Conservation (phyloP, 2,888 invertebrate species). For the Geophilus truncorum region DNA sequence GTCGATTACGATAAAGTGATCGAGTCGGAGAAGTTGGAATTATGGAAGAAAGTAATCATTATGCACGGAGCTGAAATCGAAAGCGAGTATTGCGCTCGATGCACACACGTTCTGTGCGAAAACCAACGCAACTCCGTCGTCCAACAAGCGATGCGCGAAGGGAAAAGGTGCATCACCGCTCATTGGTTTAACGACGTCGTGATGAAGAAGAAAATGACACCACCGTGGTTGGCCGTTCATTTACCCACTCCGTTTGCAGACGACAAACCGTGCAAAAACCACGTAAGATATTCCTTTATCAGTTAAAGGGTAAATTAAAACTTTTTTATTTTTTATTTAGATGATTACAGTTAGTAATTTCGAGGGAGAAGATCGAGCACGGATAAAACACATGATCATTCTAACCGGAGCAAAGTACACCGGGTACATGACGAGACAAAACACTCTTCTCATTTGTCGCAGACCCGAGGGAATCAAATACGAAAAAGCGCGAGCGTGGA, state of each 20-base stretch:
- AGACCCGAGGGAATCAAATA: constrained; percentile 77
- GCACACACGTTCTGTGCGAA: constrained; percentile 88
- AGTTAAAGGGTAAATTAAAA: constrained; percentile 32
- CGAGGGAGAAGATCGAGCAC: constrained; percentile 73
- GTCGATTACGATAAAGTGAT: constrained; percentile 65
- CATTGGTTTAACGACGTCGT: constrained; percentile 91
- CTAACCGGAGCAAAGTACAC: constrained; percentile 79
- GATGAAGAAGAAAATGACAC: constrained; percentile 72
- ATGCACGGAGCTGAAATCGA: constrained; percentile 86
- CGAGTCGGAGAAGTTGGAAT: constrained; percentile 41
- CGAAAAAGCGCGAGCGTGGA: constrained; percentile 85
- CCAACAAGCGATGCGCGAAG: constrained; percentile 66
- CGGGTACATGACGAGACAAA: constrained; percentile 53
- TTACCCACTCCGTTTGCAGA: constrained; percentile 60
- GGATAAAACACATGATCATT: constrained; percentile 77
- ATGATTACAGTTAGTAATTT: constrained; percentile 85
- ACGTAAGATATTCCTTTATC: constrained; percentile 46
- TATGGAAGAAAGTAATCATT: constrained; percentile 52
- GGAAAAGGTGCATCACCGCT: constrained; percentile 70
- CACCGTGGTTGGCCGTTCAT: constrained; percentile 92
- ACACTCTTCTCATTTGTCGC: constrained; percentile 54
- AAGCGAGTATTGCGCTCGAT: constrained; percentile 71
- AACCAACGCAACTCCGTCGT: constrained; percentile 86
- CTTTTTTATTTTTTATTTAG: constrained; percentile 36
- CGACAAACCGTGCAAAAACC: constrained; percentile 50